Evolutionary conservation across 2,797 vertebrate genomes (phyloP).

Genomic region (Neosilurus hyrtlii): DNA sequence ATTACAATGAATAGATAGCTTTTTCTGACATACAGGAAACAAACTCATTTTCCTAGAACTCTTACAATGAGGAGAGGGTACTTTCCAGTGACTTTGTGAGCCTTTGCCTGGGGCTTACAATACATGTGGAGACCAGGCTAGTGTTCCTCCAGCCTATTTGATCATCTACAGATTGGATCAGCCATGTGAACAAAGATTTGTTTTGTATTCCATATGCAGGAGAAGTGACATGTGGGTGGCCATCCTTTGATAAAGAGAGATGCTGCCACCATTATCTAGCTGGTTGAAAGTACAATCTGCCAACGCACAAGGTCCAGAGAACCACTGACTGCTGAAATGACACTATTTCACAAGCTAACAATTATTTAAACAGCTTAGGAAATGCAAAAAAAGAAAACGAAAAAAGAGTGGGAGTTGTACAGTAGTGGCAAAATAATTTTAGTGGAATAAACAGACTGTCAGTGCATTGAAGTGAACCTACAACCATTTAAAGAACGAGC

Average conservation of each 20-base stretch:
- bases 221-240: conserved; percentile 54
- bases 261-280: conserved; percentile 8
- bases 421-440: not conserved
- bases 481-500: conserved; percentile 10
- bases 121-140: conserved; percentile 7
- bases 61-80: conserved; percentile 16
- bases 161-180: conserved; percentile 33
- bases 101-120: conserved; percentile 27
- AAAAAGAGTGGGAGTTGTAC: not conserved
- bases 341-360: conserved; percentile 10
- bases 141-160: not conserved
- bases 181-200: conserved; percentile 37
- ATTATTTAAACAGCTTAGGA: conserved; percentile 20
- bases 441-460: not conserved
- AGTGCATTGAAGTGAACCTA: not conserved
- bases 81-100: conserved; percentile 32
- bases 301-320: conserved; percentile 44
- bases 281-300: conserved; percentile 24
- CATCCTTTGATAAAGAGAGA: conserved; percentile 25
- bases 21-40: not conserved
- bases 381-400: not conserved
- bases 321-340: conserved; percentile 31
- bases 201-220: conserved; percentile 58
- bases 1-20: not conserved
- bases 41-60: conserved; percentile 10